These are phyloP conservation scores for Sandelia bainsii DNA, from an alignment of 2,797 vertebrate species.

Conservation along the genomic window DNA sequence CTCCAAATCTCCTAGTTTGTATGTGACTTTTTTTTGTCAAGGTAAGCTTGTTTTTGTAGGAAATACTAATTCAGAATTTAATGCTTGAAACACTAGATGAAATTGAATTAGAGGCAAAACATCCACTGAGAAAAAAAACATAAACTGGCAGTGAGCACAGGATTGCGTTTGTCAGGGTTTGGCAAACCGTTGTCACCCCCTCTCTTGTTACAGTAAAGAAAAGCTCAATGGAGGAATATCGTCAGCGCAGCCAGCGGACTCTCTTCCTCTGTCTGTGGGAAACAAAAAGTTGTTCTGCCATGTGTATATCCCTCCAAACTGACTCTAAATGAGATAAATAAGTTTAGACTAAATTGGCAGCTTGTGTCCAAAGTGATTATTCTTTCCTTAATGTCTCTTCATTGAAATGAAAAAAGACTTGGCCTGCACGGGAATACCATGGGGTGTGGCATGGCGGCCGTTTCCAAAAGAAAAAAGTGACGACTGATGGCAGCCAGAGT, in stretches of 20 bases:
- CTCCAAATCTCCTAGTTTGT: constrained; percentile 6
- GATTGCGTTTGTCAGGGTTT: constrained; percentile 73
- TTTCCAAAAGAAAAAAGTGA: constrained; percentile 78
- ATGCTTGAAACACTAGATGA: constrained; percentile 60
- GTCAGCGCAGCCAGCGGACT: constrained; percentile 57
- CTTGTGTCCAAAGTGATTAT: constrained; percentile 76
- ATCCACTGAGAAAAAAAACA: constrained; percentile 45
- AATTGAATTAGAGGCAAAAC: constrained; percentile 64
- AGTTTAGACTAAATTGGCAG: constrained; percentile 79
- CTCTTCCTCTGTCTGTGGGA: constrained; percentile 66
- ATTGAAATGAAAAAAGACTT: constrained; percentile 74
- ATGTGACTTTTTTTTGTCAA: constrained; percentile 25
- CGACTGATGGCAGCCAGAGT: constrained; percentile 79
- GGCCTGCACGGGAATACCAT: constrained; percentile 57
- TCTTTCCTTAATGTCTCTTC: constrained; percentile 75
- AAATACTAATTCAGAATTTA: constrained; percentile 56
- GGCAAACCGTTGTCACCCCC: constrained; percentile 66
- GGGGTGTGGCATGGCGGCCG: constrained; percentile 71
- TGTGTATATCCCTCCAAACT: constrained; percentile 70
- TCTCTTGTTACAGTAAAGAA: constrained; percentile 71
- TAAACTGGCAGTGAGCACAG: constrained; percentile 67
- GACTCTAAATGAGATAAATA: constrained; percentile 80
- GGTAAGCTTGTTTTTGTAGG: constrained; percentile 34
- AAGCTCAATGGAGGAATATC: constrained; percentile 67
- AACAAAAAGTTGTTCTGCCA: constrained; percentile 58